A percentile compares a stretch with the other conserved stretches of the same genome.
Conservation (phyloP, 2,888 invertebrate species). For the Macropis europaea region DNA sequence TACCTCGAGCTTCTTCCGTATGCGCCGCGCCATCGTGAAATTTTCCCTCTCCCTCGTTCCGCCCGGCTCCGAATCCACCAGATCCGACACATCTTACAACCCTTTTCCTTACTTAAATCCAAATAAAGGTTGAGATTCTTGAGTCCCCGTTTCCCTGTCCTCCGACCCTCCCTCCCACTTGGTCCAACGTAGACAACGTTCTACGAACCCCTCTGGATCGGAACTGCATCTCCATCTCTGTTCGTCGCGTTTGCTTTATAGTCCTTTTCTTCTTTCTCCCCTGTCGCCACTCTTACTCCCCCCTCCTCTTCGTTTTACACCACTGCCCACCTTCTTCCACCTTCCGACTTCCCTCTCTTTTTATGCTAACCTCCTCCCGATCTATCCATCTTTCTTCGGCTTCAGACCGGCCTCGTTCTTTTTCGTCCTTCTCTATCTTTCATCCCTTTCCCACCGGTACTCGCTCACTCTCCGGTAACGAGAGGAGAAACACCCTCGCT, state of each 20-base stretch:
- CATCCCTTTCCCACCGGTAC: conserved; percentile 58
- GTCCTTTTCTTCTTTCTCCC: conserved; percentile 54
- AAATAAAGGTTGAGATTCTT: conserved; percentile 77
- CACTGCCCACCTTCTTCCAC: conserved; percentile 44
- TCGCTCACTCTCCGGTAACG: conserved; percentile 76
- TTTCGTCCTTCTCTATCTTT: conserved; percentile 30
- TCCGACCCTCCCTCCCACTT: conserved; percentile 27
- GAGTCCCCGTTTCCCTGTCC: conserved; percentile 55
- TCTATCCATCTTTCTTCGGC: conserved; percentile 46
- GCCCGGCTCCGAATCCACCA: conserved; percentile 29
- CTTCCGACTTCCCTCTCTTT: conserved; percentile 40
- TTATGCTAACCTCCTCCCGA: conserved; percentile 26
- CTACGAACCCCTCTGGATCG: conserved; percentile 64
- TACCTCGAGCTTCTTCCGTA: conserved; percentile 56
- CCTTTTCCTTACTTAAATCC: conserved; percentile 77
- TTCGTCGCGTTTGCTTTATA: conserved; percentile 57
- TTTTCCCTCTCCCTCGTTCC: conserved; percentile 13
- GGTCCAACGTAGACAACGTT: conserved; percentile 57
- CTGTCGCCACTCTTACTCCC: conserved; percentile 58
- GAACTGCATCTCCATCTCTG: conserved; percentile 64
- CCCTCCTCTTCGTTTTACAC: conserved; percentile 36
- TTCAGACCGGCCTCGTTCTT: conserved; percentile 33
- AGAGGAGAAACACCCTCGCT: conserved; percentile 80
- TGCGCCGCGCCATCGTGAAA: conserved; percentile 55
- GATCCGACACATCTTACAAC: conserved; percentile 67